Conservation (phyloP, 2,888 invertebrate genomes). For the Idaea dimidiata region DNA sequence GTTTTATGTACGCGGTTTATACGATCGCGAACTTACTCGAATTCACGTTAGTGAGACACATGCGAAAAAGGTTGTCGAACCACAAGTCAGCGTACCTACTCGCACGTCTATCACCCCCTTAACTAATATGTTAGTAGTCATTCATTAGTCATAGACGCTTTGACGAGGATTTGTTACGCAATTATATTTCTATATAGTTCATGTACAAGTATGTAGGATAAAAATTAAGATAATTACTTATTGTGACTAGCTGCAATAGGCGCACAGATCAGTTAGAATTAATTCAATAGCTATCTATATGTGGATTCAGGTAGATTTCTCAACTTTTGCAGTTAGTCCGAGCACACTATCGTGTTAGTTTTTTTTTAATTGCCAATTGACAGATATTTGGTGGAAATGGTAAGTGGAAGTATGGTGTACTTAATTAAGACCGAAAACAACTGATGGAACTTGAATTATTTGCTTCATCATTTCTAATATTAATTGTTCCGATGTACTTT, state of each 20-base stretch:
- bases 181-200: slow-evolving; percentile 44
- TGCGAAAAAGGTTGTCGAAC: too few species aligned
- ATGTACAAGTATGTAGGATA: slow-evolving; percentile 52
- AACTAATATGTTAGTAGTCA: slow-evolving; percentile 25
- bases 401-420: slow-evolving; percentile 4
- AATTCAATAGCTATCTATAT: slow-evolving; percentile 33
- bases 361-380: neutral
- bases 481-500: neutral
- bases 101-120: too few species aligned
- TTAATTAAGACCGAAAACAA: neutral
- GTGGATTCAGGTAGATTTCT: slow-evolving; percentile 29
- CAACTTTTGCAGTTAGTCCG: slow-evolving; percentile 27
- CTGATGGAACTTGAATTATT: neutral
- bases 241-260: slow-evolving; percentile 52
- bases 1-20: too few species aligned
- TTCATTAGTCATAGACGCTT: slow-evolving; percentile 42
- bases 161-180: slow-evolving; percentile 50
- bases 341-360: slow-evolving; percentile 16
- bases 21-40: too few species aligned
- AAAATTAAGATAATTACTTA: slow-evolving; percentile 45
- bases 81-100: too few species aligned
- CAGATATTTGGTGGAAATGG: neutral
- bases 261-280: slow-evolving; percentile 43
- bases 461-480: neutral
- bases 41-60: too few species aligned